Percentiles rank a stretch among this genome's conserved stretches.
These are phyloP conservation scores for Limnephilus rhombicus DNA, from an alignment of 2,888 invertebrate genomes.

Conservation along the genomic window DNA sequence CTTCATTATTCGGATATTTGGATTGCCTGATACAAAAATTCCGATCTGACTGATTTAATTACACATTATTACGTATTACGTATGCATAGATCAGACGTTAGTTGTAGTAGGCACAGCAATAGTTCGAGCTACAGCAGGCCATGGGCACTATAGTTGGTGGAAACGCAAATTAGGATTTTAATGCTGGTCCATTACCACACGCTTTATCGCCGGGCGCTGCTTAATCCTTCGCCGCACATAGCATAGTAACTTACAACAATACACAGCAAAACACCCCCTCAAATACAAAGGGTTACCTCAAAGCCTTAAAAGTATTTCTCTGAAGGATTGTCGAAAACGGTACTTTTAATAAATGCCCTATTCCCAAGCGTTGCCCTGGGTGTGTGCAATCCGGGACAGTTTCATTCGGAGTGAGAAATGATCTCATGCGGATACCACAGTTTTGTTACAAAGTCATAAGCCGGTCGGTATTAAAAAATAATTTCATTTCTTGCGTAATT, in stretches of 20 bases:
- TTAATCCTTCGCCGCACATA: slow-evolving; percentile 18
- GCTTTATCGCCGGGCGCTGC: slow-evolving; percentile 58
- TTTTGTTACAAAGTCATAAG: slow-evolving; percentile 56
- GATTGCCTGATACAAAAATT: neutral
- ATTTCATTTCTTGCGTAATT: slow-evolving; percentile 51
- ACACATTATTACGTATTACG: neutral
- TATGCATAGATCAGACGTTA: neutral
- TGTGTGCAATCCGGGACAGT: slow-evolving; percentile 42
- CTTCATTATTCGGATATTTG: neutral
- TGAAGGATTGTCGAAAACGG: neutral
- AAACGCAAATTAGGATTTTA: slow-evolving; percentile 65
- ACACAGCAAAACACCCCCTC: neutral
- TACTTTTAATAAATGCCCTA: slow-evolving; percentile 18
- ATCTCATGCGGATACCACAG: slow-evolving; percentile 54
- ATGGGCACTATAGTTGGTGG: slow-evolving; percentile 39
- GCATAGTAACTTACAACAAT: slow-evolving; percentile 10
- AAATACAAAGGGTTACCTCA: slow-evolving; percentile 17
- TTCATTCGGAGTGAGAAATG: slow-evolving; percentile 59
- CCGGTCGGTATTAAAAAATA: slow-evolving; percentile 54
- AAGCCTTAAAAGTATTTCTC: neutral
- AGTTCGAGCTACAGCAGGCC: neutral
- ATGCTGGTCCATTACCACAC: slow-evolving; percentile 62
- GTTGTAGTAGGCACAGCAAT: neutral
- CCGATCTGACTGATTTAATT: neutral
- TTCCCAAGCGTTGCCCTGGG: slow-evolving; percentile 6